Evolutionary conservation across 2,113 vertebrate species (phyloP), one percentile per base, ranked within the genome.

Genomic region (Camarhynchus parvulus): DNA sequence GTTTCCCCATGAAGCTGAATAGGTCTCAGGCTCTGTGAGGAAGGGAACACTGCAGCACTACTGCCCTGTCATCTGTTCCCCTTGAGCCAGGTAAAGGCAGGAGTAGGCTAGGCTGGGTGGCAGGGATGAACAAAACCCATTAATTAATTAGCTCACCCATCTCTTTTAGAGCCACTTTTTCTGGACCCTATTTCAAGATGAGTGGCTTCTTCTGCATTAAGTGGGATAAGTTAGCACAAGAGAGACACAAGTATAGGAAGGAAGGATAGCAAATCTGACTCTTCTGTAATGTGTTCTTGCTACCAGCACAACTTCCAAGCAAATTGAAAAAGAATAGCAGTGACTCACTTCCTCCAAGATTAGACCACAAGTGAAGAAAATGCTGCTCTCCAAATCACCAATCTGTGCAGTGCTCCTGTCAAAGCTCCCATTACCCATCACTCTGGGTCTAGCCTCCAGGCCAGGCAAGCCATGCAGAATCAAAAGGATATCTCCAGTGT

Each of bases 261-360:
- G 68, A 91, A 90, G 31, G 42, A 70, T 3, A 35, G 47, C 24
- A 84, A 89, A 89, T 49, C 20, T 68, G 33, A 55, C 33, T 78
- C 37, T 63, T 90, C 53, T 62, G 13, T 44, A 53, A 56, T 6
- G 10, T 30, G 30, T 61, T 77, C 64, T 82, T 74, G 47, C 64
- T 77, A 92, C 61, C 44, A 78, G 68, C 68, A 66, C 47, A 86
- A 81, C 35, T 72, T 78, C 52, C 52, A 87, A 74, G 83, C 35
- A 93, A 83, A 81, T 12, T 18, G 75, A 78, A 81, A 68, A 69
- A 72, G 53, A n/a, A 83, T 1, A 90, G 72, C 68, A 84, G 44
- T 83, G 91, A 93, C 59, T 93, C 80, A 62, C 52, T 89, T 90
- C 59, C 91, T 86, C 76, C 61, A 93, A 83, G 79, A 89, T 89